Evolutionary conservation across 1,140 invertebrate genomes (phyloP), one percentile per base, ranked within the genome.

Genomic region (Drosophila leontia): DNA sequence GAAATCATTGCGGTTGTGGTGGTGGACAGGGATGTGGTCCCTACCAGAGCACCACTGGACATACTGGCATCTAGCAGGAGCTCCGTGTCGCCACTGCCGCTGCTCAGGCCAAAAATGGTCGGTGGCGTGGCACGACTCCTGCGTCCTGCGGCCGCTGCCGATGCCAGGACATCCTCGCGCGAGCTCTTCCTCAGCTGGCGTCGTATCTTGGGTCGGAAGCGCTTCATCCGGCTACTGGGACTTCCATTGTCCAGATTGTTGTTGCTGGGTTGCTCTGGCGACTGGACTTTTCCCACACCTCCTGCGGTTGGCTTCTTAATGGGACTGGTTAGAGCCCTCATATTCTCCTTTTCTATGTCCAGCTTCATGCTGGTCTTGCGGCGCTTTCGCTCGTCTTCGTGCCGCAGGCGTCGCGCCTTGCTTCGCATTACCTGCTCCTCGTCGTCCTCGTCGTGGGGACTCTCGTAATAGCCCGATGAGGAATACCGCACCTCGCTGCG

Each of bases 391-490:
- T 93, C 92, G 34, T 93, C 92, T n/a, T 93, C 92, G 23, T 85
- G 83, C 0, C 91, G 78, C 37, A 91, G 69, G 0, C 91, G 79
- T 3, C 92, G 68, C 1, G 72, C 60, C 58, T 92, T 88, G 58
- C 72, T 74, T 8, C 78, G 57, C 3, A 60, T 59, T 19, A 56
- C 68, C 56, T 90, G 61, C 39, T 85, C 77, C 39, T 78, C 75
- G 50, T 90, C 90, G n/a, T 92, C 94, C 79, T 97, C 96, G 0
- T 96, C 94, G 41, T 96, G 96, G 12, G 96, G 96, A 86, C 96
- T 96, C 84, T 96, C 96, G 85, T 97, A 97, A 77, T 96, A 96
- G 3, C 96, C 96, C 2, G 96, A 96, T 2, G 96, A 96, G 50
- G 96, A 96, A 83, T 96, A 96, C 64, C 95, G 95, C 42, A 93